Evolutionary conservation across 2,888 invertebrate genomes (phyloP).

Genomic region (Rhingia rostrata): DNA sequence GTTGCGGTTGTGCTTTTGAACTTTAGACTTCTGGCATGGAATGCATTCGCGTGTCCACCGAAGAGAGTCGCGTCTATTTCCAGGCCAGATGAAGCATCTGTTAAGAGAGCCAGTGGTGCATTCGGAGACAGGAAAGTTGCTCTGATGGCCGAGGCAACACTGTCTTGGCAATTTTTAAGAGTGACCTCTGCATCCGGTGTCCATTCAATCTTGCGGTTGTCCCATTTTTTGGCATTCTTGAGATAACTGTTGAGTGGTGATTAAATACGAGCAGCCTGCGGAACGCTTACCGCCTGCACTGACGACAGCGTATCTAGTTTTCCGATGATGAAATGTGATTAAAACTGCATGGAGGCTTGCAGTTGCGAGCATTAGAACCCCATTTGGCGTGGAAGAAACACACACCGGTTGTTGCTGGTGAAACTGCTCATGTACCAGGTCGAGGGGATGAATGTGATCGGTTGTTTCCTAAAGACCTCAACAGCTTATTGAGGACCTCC

Average conservation of each 20-base stretch:
- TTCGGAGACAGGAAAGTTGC: slow-evolving; percentile 9
- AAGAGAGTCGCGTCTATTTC: not conserved
- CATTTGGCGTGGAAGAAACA: not conserved
- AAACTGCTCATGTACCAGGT: not conserved
- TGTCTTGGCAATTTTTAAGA: no score
- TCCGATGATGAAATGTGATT: not conserved
- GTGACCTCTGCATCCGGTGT: not conserved
- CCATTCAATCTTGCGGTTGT: not conserved
- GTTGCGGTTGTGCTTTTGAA: slow-evolving; percentile 7
- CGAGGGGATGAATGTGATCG: not conserved
- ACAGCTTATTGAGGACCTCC: not conserved
- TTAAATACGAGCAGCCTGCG: not conserved
- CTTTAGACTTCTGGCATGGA: slow-evolving; percentile 13
- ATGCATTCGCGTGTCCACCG: not conserved
- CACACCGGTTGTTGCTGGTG: not conserved
- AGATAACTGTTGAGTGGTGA: not conserved
- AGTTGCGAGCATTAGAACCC: not conserved
- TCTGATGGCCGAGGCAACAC: not conserved
- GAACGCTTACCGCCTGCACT: not conserved
- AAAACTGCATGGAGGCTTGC: slow-evolving; percentile 16
- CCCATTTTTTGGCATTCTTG: not conserved
- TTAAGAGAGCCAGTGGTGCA: slow-evolving; percentile 19
- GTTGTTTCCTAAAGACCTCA: not conserved
- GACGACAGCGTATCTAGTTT: slow-evolving; percentile 2
- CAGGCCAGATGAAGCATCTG: slow-evolving; percentile 18